Base-by-base conservation (phyloP, 2,888 invertebrate species). In the Mesopsocus fuscifrons region DNA sequence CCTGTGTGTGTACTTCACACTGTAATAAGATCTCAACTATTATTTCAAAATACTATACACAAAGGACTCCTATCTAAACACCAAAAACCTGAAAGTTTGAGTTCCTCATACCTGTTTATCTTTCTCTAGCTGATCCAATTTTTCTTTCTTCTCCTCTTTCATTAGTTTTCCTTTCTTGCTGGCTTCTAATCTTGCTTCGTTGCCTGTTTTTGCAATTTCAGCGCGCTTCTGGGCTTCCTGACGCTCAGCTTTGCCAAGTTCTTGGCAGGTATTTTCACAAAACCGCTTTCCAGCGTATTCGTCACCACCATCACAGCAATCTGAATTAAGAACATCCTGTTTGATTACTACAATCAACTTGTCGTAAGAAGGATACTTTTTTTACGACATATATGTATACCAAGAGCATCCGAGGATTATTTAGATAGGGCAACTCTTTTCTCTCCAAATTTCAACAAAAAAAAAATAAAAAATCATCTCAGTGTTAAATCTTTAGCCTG, bases 251-350 rank as follows among this genome's bases (percentile, higher is more conserved):
- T 68, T 67, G 1, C 85, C 85, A 43, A 91, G 61, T 55, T 87
- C 85, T 45, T 72, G 67, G 57, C 94, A 94, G 45, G 71, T 80
- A 57, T 91, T 82, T 1, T 64, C 50, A 57, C 92, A 94, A 3
- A 64, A 59, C n/a, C 60, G 60, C 11, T 65, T 60, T 16, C 65
- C 64, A 4, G 67, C 63, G 54, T 92, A 84, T 59, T 88, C 88
- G 60, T 88, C 88, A 35, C 83, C 81, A n/a, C 85, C 87, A 63
- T 88, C 88, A 60, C 87, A 88, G 55, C 89, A 89, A 60, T 89
- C 95, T 72, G 52, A 30, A 53, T 46, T 20, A 13, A 42, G 46
- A 43, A 46, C 41, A 45, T 26, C 26, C 26, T 9, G 8, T 9
- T 26, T 26, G 26, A 26, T 26, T 11, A 26, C 26, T 26, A 26